Evolutionary conservation across 2,888 invertebrate species (phyloP).

Genomic region (Oeneis ivallda): DNA sequence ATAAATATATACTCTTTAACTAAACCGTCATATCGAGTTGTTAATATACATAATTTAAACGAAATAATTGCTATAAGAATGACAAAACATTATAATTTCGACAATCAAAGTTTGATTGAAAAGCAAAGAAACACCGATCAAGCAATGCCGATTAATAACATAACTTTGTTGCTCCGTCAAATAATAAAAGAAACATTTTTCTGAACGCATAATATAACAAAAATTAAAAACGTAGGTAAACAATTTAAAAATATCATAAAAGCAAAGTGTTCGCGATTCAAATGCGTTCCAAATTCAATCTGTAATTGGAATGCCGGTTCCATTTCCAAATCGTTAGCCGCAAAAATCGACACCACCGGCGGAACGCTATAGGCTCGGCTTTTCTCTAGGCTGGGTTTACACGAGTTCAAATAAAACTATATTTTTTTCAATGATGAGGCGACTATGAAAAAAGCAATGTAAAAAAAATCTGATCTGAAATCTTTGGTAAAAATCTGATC

Average conservation of each 20-base stretch:
- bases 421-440: too few relatives aligned
- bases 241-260: slow-evolving; percentile 25
- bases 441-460: too few relatives aligned
- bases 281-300: slow-evolving; percentile 44
- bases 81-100: neutral
- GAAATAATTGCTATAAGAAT: neutral
- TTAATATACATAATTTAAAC: too few relatives aligned
- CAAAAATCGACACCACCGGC: slow-evolving; percentile 62
- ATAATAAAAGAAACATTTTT: neutral
- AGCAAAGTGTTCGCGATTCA: slow-evolving; percentile 35
- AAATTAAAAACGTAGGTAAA: neutral
- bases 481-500: too few relatives aligned
- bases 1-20: too few relatives aligned
- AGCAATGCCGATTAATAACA: too few relatives aligned
- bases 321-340: slow-evolving; percentile 53
- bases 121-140: too few relatives aligned
- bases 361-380: slow-evolving; percentile 37
- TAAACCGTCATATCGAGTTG: too few relatives aligned
- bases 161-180: neutral
- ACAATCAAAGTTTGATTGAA: neutral
- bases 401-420: neutral
- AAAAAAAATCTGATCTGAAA: too few relatives aligned
- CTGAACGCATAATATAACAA: neutral
- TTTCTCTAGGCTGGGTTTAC: slow-evolving; percentile 15
- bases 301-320: slow-evolving; percentile 43